A percentile compares a stretch with the other conserved stretches of the same genome.
phyloP scores from a whole-genome alignment of 2,888 invertebrate species.

The Strigamia maritima region DNA sequence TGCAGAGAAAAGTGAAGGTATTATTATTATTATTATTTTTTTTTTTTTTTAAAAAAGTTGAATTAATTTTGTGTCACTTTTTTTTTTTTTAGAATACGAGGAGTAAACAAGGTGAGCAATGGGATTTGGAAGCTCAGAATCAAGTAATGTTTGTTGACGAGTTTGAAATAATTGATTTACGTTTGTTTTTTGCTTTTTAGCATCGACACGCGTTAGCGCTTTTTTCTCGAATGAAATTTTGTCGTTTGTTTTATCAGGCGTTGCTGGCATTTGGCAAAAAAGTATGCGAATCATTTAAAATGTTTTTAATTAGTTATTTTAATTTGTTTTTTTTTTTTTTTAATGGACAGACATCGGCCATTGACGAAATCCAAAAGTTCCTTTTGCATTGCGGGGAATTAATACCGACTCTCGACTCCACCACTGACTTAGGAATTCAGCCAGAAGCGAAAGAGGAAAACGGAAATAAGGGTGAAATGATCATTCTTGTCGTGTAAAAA shows the following conservation, averaged over 20 bases:
- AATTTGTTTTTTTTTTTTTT: constrained; percentile 46
- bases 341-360: constrained; percentile 45
- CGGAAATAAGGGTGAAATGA: constrained; percentile 51
- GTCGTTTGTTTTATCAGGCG: constrained; percentile 79
- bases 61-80: too few species aligned
- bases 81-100: constrained; percentile 53
- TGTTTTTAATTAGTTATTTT: constrained; percentile 40
- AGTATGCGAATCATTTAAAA: constrained; percentile 43
- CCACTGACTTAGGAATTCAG: constrained; percentile 69
- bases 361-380: constrained; percentile 75
- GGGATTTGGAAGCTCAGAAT: constrained; percentile 53
- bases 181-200: constrained; percentile 46
- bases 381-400: constrained; percentile 77
- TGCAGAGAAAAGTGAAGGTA: constrained; percentile 50
- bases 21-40: constrained; percentile 7
- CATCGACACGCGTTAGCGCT: constrained; percentile 53
- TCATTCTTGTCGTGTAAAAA: constrained; percentile 33
- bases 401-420: constrained; percentile 73
- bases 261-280: constrained; percentile 63
- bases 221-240: constrained; percentile 74
- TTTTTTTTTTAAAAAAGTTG: neutral
- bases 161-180: neutral
- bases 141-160: constrained; percentile 49
- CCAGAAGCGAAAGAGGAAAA: constrained; percentile 53
- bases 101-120: constrained; percentile 50